Base-by-base conservation (phyloP, 2,888 invertebrate species). In the Troglohyphantes excavatus region DNA sequence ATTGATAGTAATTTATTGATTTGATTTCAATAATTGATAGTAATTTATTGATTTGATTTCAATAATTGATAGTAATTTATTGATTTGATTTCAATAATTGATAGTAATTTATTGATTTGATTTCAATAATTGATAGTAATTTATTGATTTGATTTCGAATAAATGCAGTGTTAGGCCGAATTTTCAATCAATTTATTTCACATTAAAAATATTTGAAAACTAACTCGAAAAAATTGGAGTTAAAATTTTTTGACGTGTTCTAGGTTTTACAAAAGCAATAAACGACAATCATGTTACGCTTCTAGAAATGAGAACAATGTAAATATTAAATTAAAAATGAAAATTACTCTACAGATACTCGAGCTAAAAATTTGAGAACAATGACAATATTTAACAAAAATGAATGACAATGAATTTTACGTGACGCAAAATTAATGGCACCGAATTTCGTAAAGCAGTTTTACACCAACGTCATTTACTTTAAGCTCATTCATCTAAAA, bases 281-380 rank as follows among this genome's bases (percentile, higher is more conserved):
- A 21, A 75, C 29, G 46, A 53, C 17, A 26, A 23, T 21, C 46
- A 65, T 65, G 39, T 26, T 43, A 78, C 43, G 26, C 21, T 78
- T 39, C 13, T 3, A 21, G 33, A 43, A 78, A 78, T 78, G 78
- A 78, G 11, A 63, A 63, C 26, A 53, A 81, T 81, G 81, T 29
- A 53, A 53, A 81, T 29, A 68, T 68, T 81, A 68, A 81, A 81
- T 68, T 79, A 53, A 76, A 81, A 29, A 46, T 53, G 53, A 68
- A 39, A 75, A n/a, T 5, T 53, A 68, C 46, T 33, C 59, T 68
- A 68, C 33, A 29, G 53, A 68, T 68, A 29, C 23, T 53, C 29
- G 6, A 61, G 21, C 33, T 59, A 27, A 76, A 61, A 29, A 53
- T 23, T 61, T 59, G 61, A 78, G 43, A 39, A 68, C 23, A 76